Conservation (phyloP, 1,140 invertebrate genomes). For the Aphidius ervi region DNA sequence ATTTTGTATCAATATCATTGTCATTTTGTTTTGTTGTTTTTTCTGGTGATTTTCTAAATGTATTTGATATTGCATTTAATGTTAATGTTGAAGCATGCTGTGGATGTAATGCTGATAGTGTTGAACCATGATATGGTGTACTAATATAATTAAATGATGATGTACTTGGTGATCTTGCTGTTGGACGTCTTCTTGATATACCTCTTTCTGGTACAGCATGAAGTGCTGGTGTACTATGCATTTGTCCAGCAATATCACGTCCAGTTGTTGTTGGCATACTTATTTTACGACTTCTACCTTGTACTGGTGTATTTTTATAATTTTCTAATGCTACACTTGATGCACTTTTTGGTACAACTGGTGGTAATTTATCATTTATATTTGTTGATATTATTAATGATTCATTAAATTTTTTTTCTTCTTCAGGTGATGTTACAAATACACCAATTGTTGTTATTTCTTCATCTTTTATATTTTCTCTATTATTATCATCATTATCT, state of each 20-base stretch:
- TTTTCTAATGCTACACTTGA: conserved; percentile 57
- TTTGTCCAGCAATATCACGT: conserved; percentile 53
- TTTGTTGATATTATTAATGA: conserved; percentile 20
- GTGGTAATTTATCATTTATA: conserved; percentile 18
- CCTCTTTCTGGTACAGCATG: conserved; percentile 57
- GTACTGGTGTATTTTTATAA: conserved; percentile 48
- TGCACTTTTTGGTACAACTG: conserved; percentile 51
- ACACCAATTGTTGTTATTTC: conserved; percentile 22
- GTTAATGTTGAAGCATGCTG: conserved; percentile 74
- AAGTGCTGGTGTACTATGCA: conserved; percentile 58
- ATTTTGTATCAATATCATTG: conserved; percentile 56
- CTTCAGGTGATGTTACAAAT: conserved; percentile 25
- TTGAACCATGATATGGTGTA: conserved; percentile 78
- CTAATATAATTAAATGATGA: conserved; percentile 80
- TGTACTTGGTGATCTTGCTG: conserved; percentile 66
- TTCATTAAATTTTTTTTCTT: conserved; percentile 30
- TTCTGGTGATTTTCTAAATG: conserved; percentile 47
- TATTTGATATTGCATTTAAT: conserved; percentile 62
- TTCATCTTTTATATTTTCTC: conserved; percentile 20
- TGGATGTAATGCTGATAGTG: conserved; percentile 70
- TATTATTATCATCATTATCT: conserved; percentile 40
- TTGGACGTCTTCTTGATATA: conserved; percentile 41
- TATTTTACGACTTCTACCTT: conserved; percentile 54
- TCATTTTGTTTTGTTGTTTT: conserved; percentile 33
- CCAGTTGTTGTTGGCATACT: conserved; percentile 48